Base-by-base conservation (phyloP, 2,797 vertebrate genomes). In the Hozukius guyotensis region DNA sequence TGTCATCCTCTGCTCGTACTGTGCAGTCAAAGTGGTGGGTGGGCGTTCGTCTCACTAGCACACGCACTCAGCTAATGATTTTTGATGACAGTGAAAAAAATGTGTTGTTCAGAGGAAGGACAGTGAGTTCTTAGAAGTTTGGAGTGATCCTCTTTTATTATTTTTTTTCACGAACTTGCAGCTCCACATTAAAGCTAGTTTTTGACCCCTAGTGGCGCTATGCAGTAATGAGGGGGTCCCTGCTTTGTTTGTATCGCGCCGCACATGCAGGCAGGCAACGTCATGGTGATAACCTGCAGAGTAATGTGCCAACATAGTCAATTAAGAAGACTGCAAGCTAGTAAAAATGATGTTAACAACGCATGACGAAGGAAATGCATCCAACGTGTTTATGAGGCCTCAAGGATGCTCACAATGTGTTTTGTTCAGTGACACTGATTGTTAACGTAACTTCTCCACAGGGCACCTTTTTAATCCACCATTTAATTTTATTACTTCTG, bases 1-100 rank as follows among this genome's bases (percentile, higher is more conserved):
- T 77, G 83, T 81, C 67, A 82, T 64, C 60, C 63, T n/a, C 66
- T 63, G 79, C 75, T 87, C 59, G 8, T 64, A n/a, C 46, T 20
- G 46, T 49, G 46, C 57, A 75, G 27, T 55, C 65, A 67, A n/a
- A 59, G 20, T 64, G 69, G 78, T 25, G 64, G 83, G 72, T 34
- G 75, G 77, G 66, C 57, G 32, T 77, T 79, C 63, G 66, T 75
- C 69, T 77, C 65, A 72, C 66, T 27, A 61, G 36, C 70, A 55
- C 73, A 49, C 55, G 71, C 10, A 53, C 31, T 11, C 56, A 27
- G 24, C 7, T n/a, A 42, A 62, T 55, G 42, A 72, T 38, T 27
- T 72, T 70, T 62, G 12, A 64, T 72, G 22, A 49, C 25, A 3
- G 10, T 72, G 53, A 32, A 12, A 25, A 16, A 7, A 60, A 57